phyloP scores from a whole-genome alignment of 2,797 vertebrate species.

The Takifugu ocellatus region DNA sequence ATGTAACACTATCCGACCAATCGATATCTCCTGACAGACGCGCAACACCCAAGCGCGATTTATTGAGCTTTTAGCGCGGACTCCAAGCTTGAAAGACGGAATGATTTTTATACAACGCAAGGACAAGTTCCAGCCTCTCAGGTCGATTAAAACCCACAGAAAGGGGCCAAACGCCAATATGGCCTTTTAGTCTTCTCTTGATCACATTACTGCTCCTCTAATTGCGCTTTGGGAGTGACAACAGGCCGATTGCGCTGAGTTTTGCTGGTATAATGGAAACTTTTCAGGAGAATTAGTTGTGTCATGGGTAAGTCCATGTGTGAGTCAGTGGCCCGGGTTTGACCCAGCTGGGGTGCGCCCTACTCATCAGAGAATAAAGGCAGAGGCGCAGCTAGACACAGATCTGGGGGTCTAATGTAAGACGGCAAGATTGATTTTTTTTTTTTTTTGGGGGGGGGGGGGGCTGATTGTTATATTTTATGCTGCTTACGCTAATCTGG shows the following conservation, averaged over 20 bases:
- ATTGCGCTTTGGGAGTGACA: slow-evolving; percentile 61
- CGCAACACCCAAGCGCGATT: slow-evolving; percentile 45
- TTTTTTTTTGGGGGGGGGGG: neutral
- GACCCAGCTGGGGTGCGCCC: slow-evolving; percentile 47
- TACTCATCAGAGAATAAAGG: slow-evolving; percentile 43
- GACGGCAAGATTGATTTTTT: slow-evolving; percentile 2
- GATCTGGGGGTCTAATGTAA: slow-evolving; percentile 13
- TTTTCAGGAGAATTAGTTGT: slow-evolving; percentile 18
- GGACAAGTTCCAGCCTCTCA: slow-evolving; percentile 15
- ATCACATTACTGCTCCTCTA: slow-evolving; percentile 54
- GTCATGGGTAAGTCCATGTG: slow-evolving; percentile 42
- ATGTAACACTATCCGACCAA: slow-evolving; percentile 63
- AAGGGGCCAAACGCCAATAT: slow-evolving; percentile 45
- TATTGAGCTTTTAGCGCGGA: slow-evolving; percentile 68
- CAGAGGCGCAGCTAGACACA: neutral
- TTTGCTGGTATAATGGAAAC: slow-evolving; percentile 33
- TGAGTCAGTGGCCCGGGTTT: slow-evolving; percentile 39
- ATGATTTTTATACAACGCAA: slow-evolving; percentile 48
- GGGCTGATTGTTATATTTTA: slow-evolving; percentile 28
- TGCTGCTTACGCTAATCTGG: slow-evolving; percentile 40
- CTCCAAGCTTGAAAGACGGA: slow-evolving; percentile 23
- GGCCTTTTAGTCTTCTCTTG: slow-evolving; percentile 50
- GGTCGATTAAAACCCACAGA: slow-evolving; percentile 47
- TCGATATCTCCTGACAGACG: slow-evolving; percentile 66
- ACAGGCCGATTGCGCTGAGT: slow-evolving; percentile 13